Evolutionary conservation across 2,888 invertebrate species (phyloP), one percentile per base, ranked within the genome.

Genomic region (Antheraea yamamai): DNA sequence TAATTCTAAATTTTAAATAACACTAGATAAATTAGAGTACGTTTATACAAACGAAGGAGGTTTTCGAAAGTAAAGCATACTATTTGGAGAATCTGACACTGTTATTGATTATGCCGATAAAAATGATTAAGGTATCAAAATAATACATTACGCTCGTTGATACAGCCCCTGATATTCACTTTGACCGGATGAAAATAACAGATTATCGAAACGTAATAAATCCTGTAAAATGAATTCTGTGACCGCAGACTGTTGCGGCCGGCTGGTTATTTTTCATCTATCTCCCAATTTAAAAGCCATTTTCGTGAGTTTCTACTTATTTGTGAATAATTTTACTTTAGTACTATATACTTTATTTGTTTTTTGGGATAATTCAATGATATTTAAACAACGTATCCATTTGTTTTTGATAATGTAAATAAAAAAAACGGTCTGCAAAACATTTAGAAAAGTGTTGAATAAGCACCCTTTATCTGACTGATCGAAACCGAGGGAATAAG

Each of bases 191-290:
- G 82, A 82, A 87, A 88, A 88, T 84, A 88, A 84, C 85, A 87
- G 86, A 88, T 90, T 90, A 91, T 87, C 83, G 85, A 86, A 87
- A 88, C 87, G 87, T 88, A 89, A 91, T 89, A 87, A 88, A 89
- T 89, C 87, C 86, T 82, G 82, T 84, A 83, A 91, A 92, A 91
- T 91, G 87, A 89, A 89, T 88, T 88, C 87, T 81, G 77, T 74
- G 78, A 86, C 91, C 92, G 88, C 92, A 90, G 87, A 85, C 88
- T 86, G 87, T 81, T 86, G 89, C 82, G 89, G 91, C 80, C 64
- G 74, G 73, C 79, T 76, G 84, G 84, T 85, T 88, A 86, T 89
- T 89, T 89, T 87, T 88, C 87, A 86, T 87, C 79, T 81, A 82
- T 80, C 81, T 83, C 78, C 77, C 80, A 81, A 81, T 81, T 78